A percentile compares a stretch with the other conserved stretches of the same genome.
Conservation (phyloP, 2,113 vertebrate genomes). For the Carollia perspicillata region DNA sequence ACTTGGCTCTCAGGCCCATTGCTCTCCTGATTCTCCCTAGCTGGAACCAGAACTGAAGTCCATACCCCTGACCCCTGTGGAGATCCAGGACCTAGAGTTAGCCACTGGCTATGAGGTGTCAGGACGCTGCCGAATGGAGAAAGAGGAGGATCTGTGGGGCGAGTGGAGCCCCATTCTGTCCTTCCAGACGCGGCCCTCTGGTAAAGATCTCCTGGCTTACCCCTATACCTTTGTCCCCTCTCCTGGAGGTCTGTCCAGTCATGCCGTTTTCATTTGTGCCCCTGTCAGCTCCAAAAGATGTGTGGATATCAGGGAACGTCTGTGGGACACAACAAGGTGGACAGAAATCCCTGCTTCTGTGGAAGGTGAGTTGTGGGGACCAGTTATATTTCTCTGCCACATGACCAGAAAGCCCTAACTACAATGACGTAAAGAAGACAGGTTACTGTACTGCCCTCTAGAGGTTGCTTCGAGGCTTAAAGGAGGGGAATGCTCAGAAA, state of each 20-base stretch:
- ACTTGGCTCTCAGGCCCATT: accelerated
- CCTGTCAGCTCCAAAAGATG: slow-evolving; percentile 47
- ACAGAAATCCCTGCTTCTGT: slow-evolving; percentile 52
- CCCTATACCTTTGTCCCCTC: background rate
- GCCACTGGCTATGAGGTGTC: slow-evolving; percentile 79
- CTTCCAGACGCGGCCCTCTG: slow-evolving; percentile 65
- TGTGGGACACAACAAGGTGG: background rate
- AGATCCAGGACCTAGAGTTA: slow-evolving; percentile 57
- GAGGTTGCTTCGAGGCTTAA: background rate
- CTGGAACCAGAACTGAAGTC: slow-evolving; percentile 43
- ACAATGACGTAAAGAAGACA: no score
- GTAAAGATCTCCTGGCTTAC: slow-evolving; percentile 72
- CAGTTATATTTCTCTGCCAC: background rate
- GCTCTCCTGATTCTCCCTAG: background rate
- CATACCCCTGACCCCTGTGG: background rate
- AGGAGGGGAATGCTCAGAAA: background rate
- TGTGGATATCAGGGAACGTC: slow-evolving; percentile 54
- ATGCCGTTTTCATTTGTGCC: background rate
- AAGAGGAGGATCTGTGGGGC: slow-evolving; percentile 66
- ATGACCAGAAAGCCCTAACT: background rate
- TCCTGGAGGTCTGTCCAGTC: background rate
- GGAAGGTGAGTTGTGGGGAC: slow-evolving; percentile 67
- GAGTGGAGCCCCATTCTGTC: slow-evolving; percentile 77
- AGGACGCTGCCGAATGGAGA: slow-evolving; percentile 76
- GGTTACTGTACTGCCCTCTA: background rate